Evolutionary conservation across 2,888 invertebrate genomes (phyloP).

Genomic region (Lycia hirtaria): DNA sequence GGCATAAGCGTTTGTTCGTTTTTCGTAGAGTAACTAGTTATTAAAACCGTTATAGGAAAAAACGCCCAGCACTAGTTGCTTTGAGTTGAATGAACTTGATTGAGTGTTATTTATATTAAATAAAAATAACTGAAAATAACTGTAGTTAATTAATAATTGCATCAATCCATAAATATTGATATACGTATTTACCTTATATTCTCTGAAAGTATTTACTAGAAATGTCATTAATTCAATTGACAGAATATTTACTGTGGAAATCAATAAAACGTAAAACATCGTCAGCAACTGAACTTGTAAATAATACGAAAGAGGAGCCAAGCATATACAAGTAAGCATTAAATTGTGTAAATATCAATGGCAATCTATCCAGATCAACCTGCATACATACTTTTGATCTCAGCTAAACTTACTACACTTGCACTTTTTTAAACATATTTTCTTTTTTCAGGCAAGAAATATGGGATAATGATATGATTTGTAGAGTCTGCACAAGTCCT

Average conservation of each 20-base stretch:
- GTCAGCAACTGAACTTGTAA: conserved; percentile 1
- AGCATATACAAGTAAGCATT: conserved; percentile 31
- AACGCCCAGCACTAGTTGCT: too few relatives aligned
- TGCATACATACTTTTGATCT: neutral
- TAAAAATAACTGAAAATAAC: too few relatives aligned
- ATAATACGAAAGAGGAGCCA: conserved; percentile 33
- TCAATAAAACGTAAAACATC: conserved; percentile 33
- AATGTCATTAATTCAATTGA: conserved; percentile 32
- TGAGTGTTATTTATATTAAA: too few relatives aligned
- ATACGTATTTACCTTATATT: neutral
- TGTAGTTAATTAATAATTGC: too few relatives aligned
- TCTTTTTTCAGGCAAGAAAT: conserved; percentile 34
- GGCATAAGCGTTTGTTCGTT: too few relatives aligned
- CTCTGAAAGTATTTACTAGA: neutral
- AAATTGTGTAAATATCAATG: neutral
- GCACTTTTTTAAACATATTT: neutral
- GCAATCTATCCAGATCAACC: too few relatives aligned
- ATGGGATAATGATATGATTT: conserved; percentile 42
- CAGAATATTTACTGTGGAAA: conserved; percentile 39
- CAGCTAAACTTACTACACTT: neutral
- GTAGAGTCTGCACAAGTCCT: conserved; percentile 45
- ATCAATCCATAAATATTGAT: too few relatives aligned
- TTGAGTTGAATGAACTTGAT: too few relatives aligned
- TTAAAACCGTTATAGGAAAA: too few relatives aligned
- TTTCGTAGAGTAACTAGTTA: too few relatives aligned